Evolutionary conservation across 1,140 invertebrate species (phyloP).

Genomic region (Dermatophagoides farinae): DNA sequence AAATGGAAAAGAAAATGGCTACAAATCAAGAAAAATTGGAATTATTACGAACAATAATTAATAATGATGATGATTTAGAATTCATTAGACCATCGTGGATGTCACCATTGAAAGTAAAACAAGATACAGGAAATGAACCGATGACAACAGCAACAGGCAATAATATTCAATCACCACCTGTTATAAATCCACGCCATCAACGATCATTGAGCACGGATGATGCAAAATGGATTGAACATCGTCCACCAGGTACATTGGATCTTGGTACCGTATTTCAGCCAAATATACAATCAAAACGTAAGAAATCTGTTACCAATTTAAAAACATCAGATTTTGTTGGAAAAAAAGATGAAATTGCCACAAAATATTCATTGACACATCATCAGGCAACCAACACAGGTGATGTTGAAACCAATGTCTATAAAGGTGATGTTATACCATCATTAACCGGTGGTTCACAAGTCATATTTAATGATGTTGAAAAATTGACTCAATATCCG

Average conservation of each 20-base stretch:
- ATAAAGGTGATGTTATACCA: conserved; percentile 79
- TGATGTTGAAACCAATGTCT: conserved; percentile 72
- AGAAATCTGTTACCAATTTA: conserved; percentile 61
- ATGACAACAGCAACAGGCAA: background rate
- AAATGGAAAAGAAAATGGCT: conserved; percentile 11
- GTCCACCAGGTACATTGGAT: conserved; percentile 35
- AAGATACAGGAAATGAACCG: background rate
- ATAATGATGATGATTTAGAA: background rate
- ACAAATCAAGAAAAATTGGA: background rate
- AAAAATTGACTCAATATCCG: conserved; percentile 63
- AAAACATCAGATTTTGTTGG: conserved; percentile 37
- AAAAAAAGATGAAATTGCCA: conserved; percentile 39
- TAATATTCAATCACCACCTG: conserved; percentile 21
- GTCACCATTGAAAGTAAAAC: background rate
- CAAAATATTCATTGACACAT: conserved; percentile 72
- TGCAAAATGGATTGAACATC: conserved; percentile 69
- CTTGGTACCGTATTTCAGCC: conserved; percentile 73
- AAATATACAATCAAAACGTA: conserved; percentile 40
- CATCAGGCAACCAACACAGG: conserved; percentile 76
- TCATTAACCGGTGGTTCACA: conserved; percentile 80
- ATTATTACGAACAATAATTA: background rate
- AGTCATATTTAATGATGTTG: conserved; percentile 85
- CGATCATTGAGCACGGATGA: conserved; percentile 52
- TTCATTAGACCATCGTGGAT: background rate
- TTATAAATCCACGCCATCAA: conserved; percentile 48